Evolutionary conservation across 2,888 invertebrate species (phyloP).

Genomic region (Slavum lentiscoides): DNA sequence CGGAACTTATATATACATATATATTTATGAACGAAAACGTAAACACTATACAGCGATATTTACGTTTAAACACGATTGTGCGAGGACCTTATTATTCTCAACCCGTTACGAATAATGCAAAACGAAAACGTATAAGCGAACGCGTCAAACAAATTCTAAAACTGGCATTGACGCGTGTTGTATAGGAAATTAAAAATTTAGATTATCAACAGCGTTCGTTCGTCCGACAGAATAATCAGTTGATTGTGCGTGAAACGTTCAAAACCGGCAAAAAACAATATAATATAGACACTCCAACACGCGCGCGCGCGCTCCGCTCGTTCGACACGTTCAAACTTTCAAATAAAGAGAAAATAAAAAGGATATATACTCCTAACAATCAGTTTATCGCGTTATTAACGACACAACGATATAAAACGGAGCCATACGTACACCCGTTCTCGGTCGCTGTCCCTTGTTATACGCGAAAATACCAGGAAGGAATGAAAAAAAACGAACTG

Average conservation of each 20-base stretch:
- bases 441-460: background rate
- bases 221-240: background rate
- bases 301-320: background rate
- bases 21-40: no score
- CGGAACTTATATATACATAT: no score
- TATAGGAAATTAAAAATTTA: no score
- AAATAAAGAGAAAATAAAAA: background rate
- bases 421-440: background rate
- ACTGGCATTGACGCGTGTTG: background rate
- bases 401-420: conserved; percentile 8
- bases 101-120: no score
- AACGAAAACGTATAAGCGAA: background rate
- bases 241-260: background rate
- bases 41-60: no score
- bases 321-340: background rate
- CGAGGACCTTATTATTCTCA: no score
- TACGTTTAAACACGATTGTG: no score
- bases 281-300: conserved; percentile 2
- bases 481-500: no score
- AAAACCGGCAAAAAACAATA: conserved; percentile 11
- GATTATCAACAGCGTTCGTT: background rate
- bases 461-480: background rate
- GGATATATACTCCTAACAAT: background rate
- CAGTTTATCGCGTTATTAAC: conserved; percentile 6
- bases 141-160: background rate